Evolutionary conservation across 1,140 invertebrate genomes (phyloP).

Genomic region (Tribolium madens): DNA sequence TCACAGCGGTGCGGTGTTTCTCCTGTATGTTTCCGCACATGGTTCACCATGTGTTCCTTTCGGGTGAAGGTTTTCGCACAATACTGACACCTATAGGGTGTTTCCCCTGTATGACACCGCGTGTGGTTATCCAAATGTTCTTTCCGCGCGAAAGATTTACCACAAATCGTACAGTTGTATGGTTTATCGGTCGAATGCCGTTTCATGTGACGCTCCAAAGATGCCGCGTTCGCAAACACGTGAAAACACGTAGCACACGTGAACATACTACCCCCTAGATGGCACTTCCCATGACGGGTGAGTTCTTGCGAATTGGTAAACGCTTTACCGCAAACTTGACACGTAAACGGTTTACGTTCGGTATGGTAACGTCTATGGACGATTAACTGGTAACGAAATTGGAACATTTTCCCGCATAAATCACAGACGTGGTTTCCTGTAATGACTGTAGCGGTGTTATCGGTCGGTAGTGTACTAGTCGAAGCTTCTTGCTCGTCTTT

Average conservation of each 20-base stretch:
- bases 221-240: constrained; percentile 79
- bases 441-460: constrained; percentile 69
- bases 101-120: constrained; percentile 87
- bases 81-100: constrained; percentile 75
- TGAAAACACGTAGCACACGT: constrained; percentile 81
- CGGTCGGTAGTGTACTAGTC: constrained; percentile 67
- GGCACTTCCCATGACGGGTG: constrained; percentile 83
- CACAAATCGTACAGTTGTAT: constrained; percentile 84
- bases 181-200: constrained; percentile 84
- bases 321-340: constrained; percentile 84
- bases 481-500: constrained; percentile 71
- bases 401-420: constrained; percentile 87
- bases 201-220: constrained; percentile 81
- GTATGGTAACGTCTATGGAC: constrained; percentile 86
- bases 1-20: constrained; percentile 82
- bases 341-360: constrained; percentile 86
- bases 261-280: constrained; percentile 81
- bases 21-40: constrained; percentile 78
- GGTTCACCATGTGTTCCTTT: constrained; percentile 77
- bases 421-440: constrained; percentile 81
- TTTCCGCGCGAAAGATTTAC: constrained; percentile 89
- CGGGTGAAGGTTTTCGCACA: constrained; percentile 80
- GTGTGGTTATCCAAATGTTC: constrained; percentile 88
- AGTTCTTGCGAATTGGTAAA: constrained; percentile 82
- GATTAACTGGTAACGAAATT: constrained; percentile 87